These are phyloP conservation scores for Thymelicus lineola DNA, from an alignment of 2,888 invertebrate genomes.

Conservation along the genomic window DNA sequence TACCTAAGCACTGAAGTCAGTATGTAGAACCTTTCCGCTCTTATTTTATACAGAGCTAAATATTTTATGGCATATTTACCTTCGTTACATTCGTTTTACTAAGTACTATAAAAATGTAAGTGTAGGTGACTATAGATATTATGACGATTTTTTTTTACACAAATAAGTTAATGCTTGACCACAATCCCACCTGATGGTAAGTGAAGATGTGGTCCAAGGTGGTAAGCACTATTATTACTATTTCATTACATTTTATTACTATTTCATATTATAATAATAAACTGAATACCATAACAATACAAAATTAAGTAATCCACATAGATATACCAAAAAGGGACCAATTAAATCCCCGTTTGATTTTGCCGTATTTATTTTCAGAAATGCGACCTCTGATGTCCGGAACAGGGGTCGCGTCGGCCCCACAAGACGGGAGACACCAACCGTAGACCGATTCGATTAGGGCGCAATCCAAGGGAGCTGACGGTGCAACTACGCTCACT, in stretches of 20 bases:
- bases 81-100: constrained; percentile 21
- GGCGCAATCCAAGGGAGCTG: constrained; percentile 80
- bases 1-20: constrained; percentile 25
- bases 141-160: no score
- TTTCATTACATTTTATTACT: constrained; percentile 18
- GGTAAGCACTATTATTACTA: no score
- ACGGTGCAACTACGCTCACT: constrained; percentile 67
- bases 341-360: constrained; percentile 77
- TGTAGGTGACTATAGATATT: no score
- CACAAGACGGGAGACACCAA: constrained; percentile 77
- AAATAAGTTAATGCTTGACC: no score
- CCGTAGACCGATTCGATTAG: constrained; percentile 83
- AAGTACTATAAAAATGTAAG: constrained; percentile 26
- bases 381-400: constrained; percentile 75
- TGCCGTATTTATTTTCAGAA: constrained; percentile 80
- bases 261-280: constrained; percentile 13
- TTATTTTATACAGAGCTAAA: constrained; percentile 32
- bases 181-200: no score
- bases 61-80: constrained; percentile 37
- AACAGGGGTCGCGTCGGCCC: constrained; percentile 74
- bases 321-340: constrained; percentile 71
- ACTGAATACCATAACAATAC: constrained; percentile 58
- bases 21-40: constrained; percentile 2
- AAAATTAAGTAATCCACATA: constrained; percentile 76
- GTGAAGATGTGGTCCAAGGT: no score